Percentiles rank a stretch among this genome's conserved stretches.
Evolutionary conservation across 2,113 vertebrate species (phyloP).

Genomic region (Phalacrocorax pelagicus): DNA sequence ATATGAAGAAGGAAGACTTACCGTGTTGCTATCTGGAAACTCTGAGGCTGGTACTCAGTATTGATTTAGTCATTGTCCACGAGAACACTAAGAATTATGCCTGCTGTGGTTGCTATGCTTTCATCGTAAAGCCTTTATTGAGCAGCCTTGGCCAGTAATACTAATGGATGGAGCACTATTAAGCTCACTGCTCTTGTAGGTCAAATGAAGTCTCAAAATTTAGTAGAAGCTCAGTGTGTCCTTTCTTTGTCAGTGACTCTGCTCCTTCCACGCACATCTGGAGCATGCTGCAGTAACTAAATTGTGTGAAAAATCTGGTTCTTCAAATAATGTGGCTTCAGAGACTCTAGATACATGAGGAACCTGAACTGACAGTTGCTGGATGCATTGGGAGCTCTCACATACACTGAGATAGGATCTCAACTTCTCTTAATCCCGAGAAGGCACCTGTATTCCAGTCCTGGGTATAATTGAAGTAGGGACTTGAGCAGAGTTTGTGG

Average conservation of each 20-base stretch:
- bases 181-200: neutral
- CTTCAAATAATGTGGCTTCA: neutral
- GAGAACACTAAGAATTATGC: constrained; percentile 33
- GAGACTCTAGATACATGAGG: neutral
- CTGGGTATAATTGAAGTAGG: neutral
- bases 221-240: neutral
- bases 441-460: neutral
- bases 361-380: neutral
- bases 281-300: neutral
- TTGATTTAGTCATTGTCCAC: constrained; percentile 60
- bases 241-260: neutral
- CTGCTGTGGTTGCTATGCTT: constrained; percentile 1
- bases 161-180: neutral
- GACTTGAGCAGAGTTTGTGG: neutral
- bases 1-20: constrained; percentile 42
- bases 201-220: neutral
- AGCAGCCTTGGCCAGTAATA: constrained; percentile 1
- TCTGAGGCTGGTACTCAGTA: constrained; percentile 10
- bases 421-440: neutral
- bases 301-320: neutral
- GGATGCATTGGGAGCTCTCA: neutral
- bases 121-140: constrained; percentile 42
- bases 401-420: neutral
- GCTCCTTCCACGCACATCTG: neutral
- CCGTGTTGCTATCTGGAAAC: neutral